A percentile compares a stretch with the other conserved stretches of the same genome.
Conservation (phyloP, 2,113 vertebrate genomes). For the Pluvianellus socialis region DNA sequence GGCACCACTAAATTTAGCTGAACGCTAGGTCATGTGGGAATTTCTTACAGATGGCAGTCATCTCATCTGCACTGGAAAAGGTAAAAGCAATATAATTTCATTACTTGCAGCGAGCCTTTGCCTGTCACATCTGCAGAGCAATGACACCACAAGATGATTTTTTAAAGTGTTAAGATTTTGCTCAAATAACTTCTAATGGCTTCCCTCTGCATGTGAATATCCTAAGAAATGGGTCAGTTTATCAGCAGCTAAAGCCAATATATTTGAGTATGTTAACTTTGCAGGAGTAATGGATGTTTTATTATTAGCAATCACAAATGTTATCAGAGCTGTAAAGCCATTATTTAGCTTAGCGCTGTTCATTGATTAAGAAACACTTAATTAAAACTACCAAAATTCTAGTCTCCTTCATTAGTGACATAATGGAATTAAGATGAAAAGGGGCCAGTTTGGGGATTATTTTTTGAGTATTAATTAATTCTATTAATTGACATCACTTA, state of each 20-base stretch:
- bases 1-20: slow-evolving; percentile 28
- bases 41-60: slow-evolving; percentile 32
- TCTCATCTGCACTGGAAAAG: slow-evolving; percentile 5
- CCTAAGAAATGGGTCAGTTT: not conserved
- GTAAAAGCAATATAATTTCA: slow-evolving; percentile 40
- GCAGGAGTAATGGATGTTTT: not conserved
- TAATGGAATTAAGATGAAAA: not conserved
- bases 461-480: not conserved
- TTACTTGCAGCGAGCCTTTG: not conserved
- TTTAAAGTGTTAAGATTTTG: not conserved
- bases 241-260: not conserved
- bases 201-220: not conserved
- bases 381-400: not conserved
- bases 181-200: not conserved
- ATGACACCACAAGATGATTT: not conserved
- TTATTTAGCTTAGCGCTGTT: not conserved
- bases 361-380: not conserved
- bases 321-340: not conserved
- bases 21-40: not conserved
- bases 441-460: not conserved
- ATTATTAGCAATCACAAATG: not conserved
- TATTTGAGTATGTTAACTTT: not conserved
- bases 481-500: not conserved
- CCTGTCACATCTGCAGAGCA: not conserved
- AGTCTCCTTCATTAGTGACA: not conserved